Conservation (phyloP, 2,888 invertebrate species). For the Ichneumon xanthorius region DNA sequence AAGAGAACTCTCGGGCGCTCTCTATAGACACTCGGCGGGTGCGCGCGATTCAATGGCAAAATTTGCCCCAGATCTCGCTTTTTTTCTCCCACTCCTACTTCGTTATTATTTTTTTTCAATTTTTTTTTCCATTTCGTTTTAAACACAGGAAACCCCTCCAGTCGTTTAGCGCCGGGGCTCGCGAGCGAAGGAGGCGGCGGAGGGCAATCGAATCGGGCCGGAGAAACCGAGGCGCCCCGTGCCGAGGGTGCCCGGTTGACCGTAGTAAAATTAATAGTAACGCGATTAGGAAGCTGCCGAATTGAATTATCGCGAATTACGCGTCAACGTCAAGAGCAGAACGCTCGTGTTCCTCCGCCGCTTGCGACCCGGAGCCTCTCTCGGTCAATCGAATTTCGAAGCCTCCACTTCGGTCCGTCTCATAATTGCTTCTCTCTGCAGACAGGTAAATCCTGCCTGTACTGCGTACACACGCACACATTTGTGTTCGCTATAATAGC, state of each 20-base stretch:
- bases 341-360: constrained; percentile 34
- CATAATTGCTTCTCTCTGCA: constrained; percentile 57
- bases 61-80: not conserved
- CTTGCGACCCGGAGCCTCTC: constrained; percentile 35
- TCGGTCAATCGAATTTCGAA: constrained; percentile 58
- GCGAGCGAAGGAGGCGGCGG: not conserved
- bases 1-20: not conserved
- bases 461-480: not conserved
- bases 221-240: constrained; percentile 54
- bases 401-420: constrained; percentile 51
- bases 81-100: not conserved
- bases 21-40: constrained; percentile 5
- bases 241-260: constrained; percentile 56
- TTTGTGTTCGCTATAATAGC: not conserved
- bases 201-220: constrained; percentile 43
- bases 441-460: constrained; percentile 15
- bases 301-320: constrained; percentile 73
- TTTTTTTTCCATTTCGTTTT: not conserved
- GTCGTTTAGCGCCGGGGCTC: not conserved
- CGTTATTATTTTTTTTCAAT: not conserved
- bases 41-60: constrained; percentile 1
- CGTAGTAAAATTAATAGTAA: constrained; percentile 70
- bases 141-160: not conserved
- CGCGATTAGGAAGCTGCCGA: constrained; percentile 67
- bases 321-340: constrained; percentile 44